Evolutionary conservation across 53 echinoderm and acorn worm species (phyloP), one percentile per base, ranked within the genome.

Genomic region (Zoroaster sp.): DNA sequence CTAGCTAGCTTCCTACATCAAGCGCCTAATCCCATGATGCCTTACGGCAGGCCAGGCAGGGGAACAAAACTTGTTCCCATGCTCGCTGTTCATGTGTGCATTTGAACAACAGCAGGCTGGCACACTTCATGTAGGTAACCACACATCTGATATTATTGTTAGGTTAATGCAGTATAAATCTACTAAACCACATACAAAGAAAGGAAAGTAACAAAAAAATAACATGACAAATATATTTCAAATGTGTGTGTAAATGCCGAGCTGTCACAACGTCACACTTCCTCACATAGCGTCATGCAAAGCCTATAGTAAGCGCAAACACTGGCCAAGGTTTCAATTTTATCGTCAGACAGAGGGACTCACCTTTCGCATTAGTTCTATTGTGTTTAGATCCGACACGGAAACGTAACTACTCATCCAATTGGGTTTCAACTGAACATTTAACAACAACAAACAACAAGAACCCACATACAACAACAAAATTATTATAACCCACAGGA

Each of bases 291-390:
- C 33, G 30, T 15, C 76, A 81, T 55, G 53, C 81, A 81, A 39
- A 36, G 35, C 66, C 31, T 18, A 21, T 7, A 63, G 15, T 17
- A 46, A 40, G 81, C 5, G 53, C 54, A 54, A 66, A 81, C 54
- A 43, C 14, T 66, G 32, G 28, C n/a, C 73, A 40, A 4, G 75
- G 36, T 20, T 18, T 41, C 4, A 7, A 3, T n/a, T 63, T 63
- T 23, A 63, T 63, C 18, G 10, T 12, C 23, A 69, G 32, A 15
- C 23, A n/a, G 5, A 30, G 11, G 17, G 55, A 89, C 90, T 89
- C 82, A 89, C 90, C 90, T 80, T 69, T 1, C 82, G 33, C 90
- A 89, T 89, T 32, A 81, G 72, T 30, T 81, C 90, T 89, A 89
- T 81, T 81, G 82, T 73, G 73, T 82, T 80, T 41, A 81, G 80